These are phyloP conservation scores for Digitonthophagus gazella DNA, from an alignment of 2,888 invertebrate species.

Conservation along the genomic window DNA sequence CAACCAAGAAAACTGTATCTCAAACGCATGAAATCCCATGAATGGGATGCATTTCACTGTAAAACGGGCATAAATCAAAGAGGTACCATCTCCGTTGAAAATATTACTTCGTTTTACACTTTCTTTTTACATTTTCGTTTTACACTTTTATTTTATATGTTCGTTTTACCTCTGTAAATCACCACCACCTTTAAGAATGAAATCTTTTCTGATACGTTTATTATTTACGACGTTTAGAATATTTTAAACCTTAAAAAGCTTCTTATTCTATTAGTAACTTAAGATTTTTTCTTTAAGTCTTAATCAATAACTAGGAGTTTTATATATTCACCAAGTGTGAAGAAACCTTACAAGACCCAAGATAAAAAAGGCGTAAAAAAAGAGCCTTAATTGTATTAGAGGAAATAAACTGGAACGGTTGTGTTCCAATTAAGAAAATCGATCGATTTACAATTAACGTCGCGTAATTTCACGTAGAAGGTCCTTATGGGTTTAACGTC, in stretches of 20 bases:
- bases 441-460: constrained; percentile 2
- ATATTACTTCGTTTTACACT: not conserved
- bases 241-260: too few relatives aligned
- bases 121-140: not conserved
- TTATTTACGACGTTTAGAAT: too few relatives aligned
- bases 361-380: not conserved
- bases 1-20: not conserved
- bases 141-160: not conserved
- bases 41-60: not conserved
- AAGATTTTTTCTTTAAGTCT: not conserved
- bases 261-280: not conserved
- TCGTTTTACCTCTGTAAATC: not conserved
- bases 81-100: not conserved
- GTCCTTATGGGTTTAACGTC: not conserved
- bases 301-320: too few relatives aligned
- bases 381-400: constrained; percentile 1
- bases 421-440: constrained; percentile 15
- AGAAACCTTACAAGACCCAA: constrained; percentile 1
- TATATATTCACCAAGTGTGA: too few relatives aligned
- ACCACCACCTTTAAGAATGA: not conserved
- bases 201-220: too few relatives aligned
- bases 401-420: not conserved
- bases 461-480: not conserved
- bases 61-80: not conserved
- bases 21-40: not conserved